Evolutionary conservation across 2,113 vertebrate species (phyloP), one percentile per base, ranked within the genome.

Genomic region (Piprites chloris): DNA sequence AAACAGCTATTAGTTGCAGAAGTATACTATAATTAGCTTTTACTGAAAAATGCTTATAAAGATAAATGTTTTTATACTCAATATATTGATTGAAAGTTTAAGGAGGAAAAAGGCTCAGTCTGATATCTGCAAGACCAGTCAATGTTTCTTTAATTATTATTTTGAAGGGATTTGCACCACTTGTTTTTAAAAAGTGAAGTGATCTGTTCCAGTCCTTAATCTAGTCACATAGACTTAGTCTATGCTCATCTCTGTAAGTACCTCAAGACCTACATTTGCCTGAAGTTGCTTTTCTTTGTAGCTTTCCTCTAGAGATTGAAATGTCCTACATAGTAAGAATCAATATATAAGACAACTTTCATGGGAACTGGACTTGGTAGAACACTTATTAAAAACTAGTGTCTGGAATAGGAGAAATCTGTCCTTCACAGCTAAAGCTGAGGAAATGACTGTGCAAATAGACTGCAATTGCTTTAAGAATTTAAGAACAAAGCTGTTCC

Each of bases 1-100:
- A 85, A 85, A 11, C 7, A 83, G 50, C 9, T 77, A 83, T 91
- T 96, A 93, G 73, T 83, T 83, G 19, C 14, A 83, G 74, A 90
- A 74, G 13, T 44, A 83, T 83, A 68, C 22, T 44, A 44, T 76
- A 92, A 96, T 68, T 93, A 81, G 17, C 27, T 88, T 90, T 63
- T 88, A 92, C 85, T 85, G 42, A 56, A 91, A 91, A 73, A 27
- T 80, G 74, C 39, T 96, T 85, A 59, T 61, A 66, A 76, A 95
- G 81, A 66, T 52, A 97, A 94, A 83, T 91, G 91, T 91, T 95
- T 93, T 53, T 77, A n/a, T 77, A 61, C 32, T 85, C 33, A 33
- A 68, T 66, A 11, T 47, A 83, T 90, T 0, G 11, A 86, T 26
- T 80, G 16, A 41, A 85, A 72, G 11, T 53, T 80, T 76, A 77